Base-by-base conservation (phyloP, 2,113 vertebrate genomes). In the Girardinichthys multiradiatus region DNA sequence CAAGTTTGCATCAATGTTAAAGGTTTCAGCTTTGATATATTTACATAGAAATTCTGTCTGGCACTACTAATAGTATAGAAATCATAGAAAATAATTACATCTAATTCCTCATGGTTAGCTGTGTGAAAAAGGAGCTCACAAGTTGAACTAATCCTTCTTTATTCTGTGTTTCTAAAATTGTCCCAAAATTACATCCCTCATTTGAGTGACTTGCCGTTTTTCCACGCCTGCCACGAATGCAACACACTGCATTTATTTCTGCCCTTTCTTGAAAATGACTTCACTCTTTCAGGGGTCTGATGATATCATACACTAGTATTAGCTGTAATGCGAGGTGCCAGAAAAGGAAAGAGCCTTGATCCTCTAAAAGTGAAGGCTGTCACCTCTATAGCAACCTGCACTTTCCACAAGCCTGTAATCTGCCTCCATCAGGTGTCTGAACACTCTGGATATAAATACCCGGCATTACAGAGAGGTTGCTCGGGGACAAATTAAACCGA, bases 381-480 rank as follows among this genome's bases (percentile, higher is more conserved):
- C 87, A 84, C 35, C 42, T 83, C 57, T 63, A 80, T 27, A 70
- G 76, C 57, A 62, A 67, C 81, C 77, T 79, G 61, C 33, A 67
- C 67, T 60, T 72, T 45, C 39, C 70, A 6, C 62, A 65, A 84
- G 51, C 72, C 82, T 87, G 86, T 76, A 89, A 89, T 91, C 77
- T 82, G 57, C 80, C 68, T 70, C 89, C 85, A 90, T 91, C 89
- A 89, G 85, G 77, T 79, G 81, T 83, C 79, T 82, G 81, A 86
- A 70, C 60, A 80, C 79, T 70, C 70, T 51, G 74, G 72, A 75
- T 83, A 88, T 85, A 91, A 91, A 90, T 89, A 90, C 86, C 78
- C 62, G 26, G 79, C 59, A 89, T 90, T 86, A 90, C 80, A 9
- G 62, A 70, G 59, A 76, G 62, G 48, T 54, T 68, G 72, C 67